Percentiles rank a stretch among this genome's conserved stretches.
Conservation (phyloP, 1,140 invertebrate genomes). For the Lepidotrigona ventralis region DNA sequence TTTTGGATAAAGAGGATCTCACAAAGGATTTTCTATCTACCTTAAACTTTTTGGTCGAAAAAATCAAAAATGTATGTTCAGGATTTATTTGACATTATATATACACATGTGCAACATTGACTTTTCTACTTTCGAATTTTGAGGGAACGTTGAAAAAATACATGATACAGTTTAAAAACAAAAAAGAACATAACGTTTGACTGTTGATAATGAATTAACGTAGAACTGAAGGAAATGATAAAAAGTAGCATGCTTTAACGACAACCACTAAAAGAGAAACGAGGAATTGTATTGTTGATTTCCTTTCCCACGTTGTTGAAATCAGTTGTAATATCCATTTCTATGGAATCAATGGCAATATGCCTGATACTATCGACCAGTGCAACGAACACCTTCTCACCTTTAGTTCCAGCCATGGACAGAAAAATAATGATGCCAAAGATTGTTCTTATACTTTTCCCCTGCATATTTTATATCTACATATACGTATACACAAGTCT, state of each 20-base stretch:
- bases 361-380: neutral
- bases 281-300: neutral
- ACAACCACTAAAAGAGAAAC: neutral
- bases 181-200: neutral
- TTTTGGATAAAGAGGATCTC: neutral
- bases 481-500: neutral
- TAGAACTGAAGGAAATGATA: neutral
- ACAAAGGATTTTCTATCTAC: neutral
- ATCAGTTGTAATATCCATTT: conserved; percentile 10
- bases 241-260: neutral
- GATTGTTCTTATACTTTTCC: neutral
- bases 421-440: neutral
- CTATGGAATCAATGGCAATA: neutral
- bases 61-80: neutral
- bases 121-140: neutral
- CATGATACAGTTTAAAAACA: neutral
- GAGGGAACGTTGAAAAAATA: neutral
- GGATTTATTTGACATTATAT: neutral
- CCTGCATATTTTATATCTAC: neutral
- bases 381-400: neutral
- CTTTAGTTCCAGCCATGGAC: neutral
- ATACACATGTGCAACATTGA: neutral
- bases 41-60: neutral
- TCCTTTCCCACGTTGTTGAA: neutral
- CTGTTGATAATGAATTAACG: neutral